phyloP scores from a whole-genome alignment of 2,888 invertebrate genomes.

The Dendrolimus houi region DNA sequence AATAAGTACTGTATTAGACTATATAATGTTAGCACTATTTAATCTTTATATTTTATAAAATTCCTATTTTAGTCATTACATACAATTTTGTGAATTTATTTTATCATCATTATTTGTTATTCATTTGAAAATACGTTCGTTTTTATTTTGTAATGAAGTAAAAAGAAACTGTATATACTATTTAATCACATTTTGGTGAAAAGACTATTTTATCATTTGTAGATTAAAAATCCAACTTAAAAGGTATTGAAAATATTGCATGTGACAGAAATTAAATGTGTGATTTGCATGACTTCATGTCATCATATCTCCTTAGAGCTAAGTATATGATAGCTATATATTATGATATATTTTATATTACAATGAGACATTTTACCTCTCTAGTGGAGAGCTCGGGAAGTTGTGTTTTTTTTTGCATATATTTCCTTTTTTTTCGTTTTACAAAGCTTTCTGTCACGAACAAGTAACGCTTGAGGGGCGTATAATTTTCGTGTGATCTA shows the following conservation, averaged over 20 bases:
- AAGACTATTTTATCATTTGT: not conserved
- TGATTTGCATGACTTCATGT: constrained; percentile 55
- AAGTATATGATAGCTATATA: constrained; percentile 23
- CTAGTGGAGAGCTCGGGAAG: constrained; percentile 76
- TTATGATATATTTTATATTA: constrained; percentile 30
- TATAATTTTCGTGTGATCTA: constrained; percentile 27
- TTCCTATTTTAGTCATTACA: constrained; percentile 9
- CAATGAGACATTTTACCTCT: constrained; percentile 52
- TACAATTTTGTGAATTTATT: constrained; percentile 16
- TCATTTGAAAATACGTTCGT: not conserved
- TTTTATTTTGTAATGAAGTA: no score
- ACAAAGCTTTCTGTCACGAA: constrained; percentile 62
- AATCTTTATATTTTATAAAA: no score
- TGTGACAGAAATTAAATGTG: constrained; percentile 60
- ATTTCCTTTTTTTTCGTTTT: constrained; percentile 22
- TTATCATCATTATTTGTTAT: constrained; percentile 17
- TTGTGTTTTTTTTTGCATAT: constrained; percentile 31
- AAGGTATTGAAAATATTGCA: constrained; percentile 31
- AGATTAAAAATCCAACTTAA: not conserved
- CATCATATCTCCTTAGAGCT: constrained; percentile 34
- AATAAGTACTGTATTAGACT: no score
- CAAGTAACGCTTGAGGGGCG: constrained; percentile 36
- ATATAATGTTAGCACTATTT: no score
- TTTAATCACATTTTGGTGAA: not conserved
- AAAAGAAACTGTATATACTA: not conserved